A percentile compares a stretch with the other conserved stretches of the same genome.
Evolutionary conservation across 2,888 invertebrate genomes (phyloP).

Genomic region (Eupithecia subfuscata): DNA sequence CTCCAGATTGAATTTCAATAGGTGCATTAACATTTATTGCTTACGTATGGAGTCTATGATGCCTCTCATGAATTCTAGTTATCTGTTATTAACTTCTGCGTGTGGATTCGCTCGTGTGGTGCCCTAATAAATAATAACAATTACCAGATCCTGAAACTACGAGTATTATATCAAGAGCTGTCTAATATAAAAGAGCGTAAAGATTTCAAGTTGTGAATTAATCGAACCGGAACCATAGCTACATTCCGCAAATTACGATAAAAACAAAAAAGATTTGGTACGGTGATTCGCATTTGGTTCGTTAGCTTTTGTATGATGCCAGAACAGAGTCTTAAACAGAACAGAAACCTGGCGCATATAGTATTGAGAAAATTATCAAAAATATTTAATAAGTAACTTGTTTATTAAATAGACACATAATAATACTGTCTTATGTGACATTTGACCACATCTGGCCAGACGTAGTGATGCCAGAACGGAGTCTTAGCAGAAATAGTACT

Average conservation of each 20-base stretch:
- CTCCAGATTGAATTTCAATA: constrained; percentile 41
- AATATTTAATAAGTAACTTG: no score
- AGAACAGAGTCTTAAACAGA: not conserved
- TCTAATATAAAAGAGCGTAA: constrained; percentile 2
- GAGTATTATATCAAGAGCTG: not conserved
- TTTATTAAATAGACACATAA: no score
- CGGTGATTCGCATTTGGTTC: not conserved
- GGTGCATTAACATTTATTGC: constrained; percentile 37
- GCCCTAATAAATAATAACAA: not conserved
- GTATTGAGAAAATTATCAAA: no score
- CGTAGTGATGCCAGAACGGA: no score
- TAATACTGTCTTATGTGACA: no score
- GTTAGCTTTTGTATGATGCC: not conserved
- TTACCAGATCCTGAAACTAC: constrained; percentile 1
- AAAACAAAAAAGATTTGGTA: not conserved
- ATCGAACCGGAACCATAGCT: not conserved
- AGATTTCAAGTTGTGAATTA: not conserved
- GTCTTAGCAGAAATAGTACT: no score
- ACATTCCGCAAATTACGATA: not conserved
- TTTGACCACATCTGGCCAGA: no score
- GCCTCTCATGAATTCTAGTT: constrained; percentile 38
- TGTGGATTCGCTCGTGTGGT: not conserved
- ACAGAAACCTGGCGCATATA: not conserved
- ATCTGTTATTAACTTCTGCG: constrained; percentile 35
- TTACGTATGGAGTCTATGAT: constrained; percentile 33